Base-by-base conservation (phyloP, 2,888 invertebrate species). In the Nineta flava region DNA sequence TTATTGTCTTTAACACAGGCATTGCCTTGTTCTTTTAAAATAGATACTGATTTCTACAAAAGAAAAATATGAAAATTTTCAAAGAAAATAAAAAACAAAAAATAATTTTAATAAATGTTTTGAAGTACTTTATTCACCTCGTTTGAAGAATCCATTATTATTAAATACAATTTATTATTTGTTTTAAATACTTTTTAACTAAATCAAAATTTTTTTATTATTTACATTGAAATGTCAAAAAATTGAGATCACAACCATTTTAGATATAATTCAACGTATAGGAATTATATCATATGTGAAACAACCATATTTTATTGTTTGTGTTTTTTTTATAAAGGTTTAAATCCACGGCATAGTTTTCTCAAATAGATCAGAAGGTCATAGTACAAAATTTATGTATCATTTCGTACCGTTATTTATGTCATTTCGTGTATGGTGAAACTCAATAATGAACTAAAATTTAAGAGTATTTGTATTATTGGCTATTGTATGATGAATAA, bases 21-120 rank as follows among this genome's bases (percentile, higher is more conserved):
- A 66, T 90, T 88, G 26, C 88, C 90, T 59, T 77, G 73, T 59
- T 75, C 79, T 65, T 83, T 83, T 26, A 83, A 65, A 45, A 75
- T 74, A 62, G 78, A 76, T n/a, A 73, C 72, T 50, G 58, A 31
- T 32, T 46, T 26, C 44, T 44, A 26, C 13, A 44, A 44, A 26
- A 10, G 10, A 6, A 9, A 19, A 43, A 43, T 6, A 26, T 7
- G 3, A 17, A 21, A 44, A 21, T 26, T 10, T 26, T 13, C 19
- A 21, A 44, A 44, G 2, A 15, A 19, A n/a, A n/a, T n/a, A n/a
- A 19, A 42, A 42, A 15, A 17, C 16, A 6, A 42, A 9, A 38
- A 5, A 38, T 42, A 4, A 2, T 42, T 19, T 44, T 19, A 9
- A 21, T 44, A 26, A 44, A 26, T 35, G 35, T 38, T 13, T 38